Conservation (phyloP, 2,113 vertebrate genomes). For the Pseudorasbora parva region DNA sequence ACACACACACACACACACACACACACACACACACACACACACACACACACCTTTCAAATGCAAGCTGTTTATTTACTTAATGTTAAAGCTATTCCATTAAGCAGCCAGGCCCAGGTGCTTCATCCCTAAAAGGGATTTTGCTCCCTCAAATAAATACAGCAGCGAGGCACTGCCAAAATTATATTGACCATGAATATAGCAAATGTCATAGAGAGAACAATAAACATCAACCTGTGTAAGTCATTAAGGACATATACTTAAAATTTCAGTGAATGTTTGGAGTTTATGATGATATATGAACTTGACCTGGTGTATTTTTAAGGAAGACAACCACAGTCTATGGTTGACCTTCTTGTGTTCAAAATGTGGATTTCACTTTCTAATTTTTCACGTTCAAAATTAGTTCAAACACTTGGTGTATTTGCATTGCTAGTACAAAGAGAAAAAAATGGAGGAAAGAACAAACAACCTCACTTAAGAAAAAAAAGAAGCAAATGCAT, state of each 20-base stretch:
- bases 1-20: slow-evolving; percentile 25
- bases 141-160: slow-evolving; percentile 74
- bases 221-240: slow-evolving; percentile 58
- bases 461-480: neutral
- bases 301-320: slow-evolving; percentile 2
- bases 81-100: slow-evolving; percentile 93
- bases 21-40: slow-evolving; percentile 31
- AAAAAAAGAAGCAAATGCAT: slow-evolving; percentile 1
- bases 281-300: slow-evolving; percentile 6
- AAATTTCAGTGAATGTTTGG: slow-evolving; percentile 10
- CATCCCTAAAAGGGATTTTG: slow-evolving; percentile 77
- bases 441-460: neutral
- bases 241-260: slow-evolving; percentile 33
- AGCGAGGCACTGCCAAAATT: slow-evolving; percentile 65
- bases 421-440: slow-evolving; percentile 22
- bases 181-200: slow-evolving; percentile 66
- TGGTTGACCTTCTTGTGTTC: neutral
- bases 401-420: neutral
- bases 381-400: no score
- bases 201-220: slow-evolving; percentile 66
- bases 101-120: slow-evolving; percentile 87
- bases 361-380: slow-evolving; percentile 10
- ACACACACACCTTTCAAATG: slow-evolving; percentile 65
- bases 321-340: slow-evolving; percentile 2
- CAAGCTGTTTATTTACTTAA: slow-evolving; percentile 95